Evolutionary conservation across 1,140 invertebrate genomes (phyloP), one percentile per base, ranked within the genome.

Genomic region (Piezodorus guildinii): DNA sequence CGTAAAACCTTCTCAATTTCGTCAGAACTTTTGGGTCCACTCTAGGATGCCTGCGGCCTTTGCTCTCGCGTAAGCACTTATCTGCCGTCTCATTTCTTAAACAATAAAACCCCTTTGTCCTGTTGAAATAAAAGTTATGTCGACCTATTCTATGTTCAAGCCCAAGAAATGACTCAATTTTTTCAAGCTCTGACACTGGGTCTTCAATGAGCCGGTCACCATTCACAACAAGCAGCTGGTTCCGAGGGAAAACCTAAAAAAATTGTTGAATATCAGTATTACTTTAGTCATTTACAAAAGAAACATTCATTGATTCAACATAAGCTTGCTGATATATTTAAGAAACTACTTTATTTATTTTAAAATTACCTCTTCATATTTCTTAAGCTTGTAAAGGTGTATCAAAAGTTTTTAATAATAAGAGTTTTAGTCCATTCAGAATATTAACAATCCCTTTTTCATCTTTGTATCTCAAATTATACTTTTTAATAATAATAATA

Each of bases 71-170:
- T 63, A 98, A 77, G 77, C 96, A 99, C 71, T 95, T 87, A 71
- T 91, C 88, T 27, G 85, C 83, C 6, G 87, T 89, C 67, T 89
- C 86, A 71, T 89, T 89, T 17, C 45, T 30, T 66, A 98, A 80
- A 75, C 96, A 98, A 71, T 94, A 96, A 77, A 98, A 98, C 4
- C 94, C 94, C 76, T 97, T 96, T 17, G 93, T 94, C 73, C 91
- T 85, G 76, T 98, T 97, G 76, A 96, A 95, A 74, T 95, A 95
- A 77, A 98, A 98, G 76, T 98, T 91, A 69, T 90, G 86, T 67
- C 88, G 83, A 15, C 85, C 86, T 65, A 94, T 87, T 34, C 81
- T 78, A 34, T 83, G 82, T 67, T 88, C 83, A 4, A 96, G 75
- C 65, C 82, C 88, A 43, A 99, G 81, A 75, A 98, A 98, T 45